phyloP scores from a whole-genome alignment of 2,113 vertebrate species.

The Ardeotis arabs region DNA sequence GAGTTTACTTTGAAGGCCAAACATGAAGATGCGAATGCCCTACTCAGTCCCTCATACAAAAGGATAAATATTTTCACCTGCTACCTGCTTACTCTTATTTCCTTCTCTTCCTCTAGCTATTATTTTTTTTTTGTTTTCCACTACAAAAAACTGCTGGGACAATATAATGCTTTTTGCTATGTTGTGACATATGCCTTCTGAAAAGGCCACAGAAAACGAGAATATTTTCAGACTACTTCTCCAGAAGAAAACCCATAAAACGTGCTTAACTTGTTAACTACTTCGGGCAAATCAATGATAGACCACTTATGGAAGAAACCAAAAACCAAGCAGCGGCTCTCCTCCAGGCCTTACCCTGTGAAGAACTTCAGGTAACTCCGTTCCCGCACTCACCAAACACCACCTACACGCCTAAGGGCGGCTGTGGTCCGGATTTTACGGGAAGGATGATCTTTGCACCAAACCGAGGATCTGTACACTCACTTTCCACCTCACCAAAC shows the following conservation, averaged over 20 bases:
- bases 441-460: fast-evolving
- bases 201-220: not conserved
- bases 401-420: fast-evolving
- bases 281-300: not conserved
- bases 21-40: fast-evolving
- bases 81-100: not conserved
- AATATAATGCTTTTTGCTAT: fast-evolving
- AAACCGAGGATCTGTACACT: fast-evolving
- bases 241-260: not conserved
- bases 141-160: fast-evolving
- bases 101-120: not conserved
- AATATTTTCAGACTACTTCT: not conserved
- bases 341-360: fast-evolving
- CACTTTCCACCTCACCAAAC: not conserved
- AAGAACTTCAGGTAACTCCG: fast-evolving
- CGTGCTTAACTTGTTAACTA: fast-evolving
- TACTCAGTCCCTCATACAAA: not conserved
- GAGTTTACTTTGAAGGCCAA: not conserved
- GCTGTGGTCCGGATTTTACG: fast-evolving
- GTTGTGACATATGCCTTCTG: fast-evolving
- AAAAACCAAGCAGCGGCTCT: not conserved
- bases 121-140: not conserved
- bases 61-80: not conserved
- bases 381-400: not conserved
- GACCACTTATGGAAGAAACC: fast-evolving